Base-by-base conservation (phyloP, 2,888 invertebrate genomes). In the Disparrhopalites patrizii region DNA sequence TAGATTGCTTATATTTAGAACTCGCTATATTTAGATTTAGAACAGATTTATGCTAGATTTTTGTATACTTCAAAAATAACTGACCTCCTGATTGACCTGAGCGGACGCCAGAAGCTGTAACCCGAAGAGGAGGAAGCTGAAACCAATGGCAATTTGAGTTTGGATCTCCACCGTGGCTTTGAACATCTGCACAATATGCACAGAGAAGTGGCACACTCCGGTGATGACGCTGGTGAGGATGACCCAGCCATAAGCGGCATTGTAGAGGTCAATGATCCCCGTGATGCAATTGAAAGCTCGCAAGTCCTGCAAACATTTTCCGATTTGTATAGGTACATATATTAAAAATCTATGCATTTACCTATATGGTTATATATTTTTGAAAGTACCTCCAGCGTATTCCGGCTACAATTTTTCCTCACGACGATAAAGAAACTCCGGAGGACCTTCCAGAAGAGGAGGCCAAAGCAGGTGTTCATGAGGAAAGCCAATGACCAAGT, bases 261-360 rank as follows among this genome's bases (percentile, higher is more conserved):
- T 62, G 62, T 30, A 62, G n/a, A 31, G 13, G 7, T 62, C 62
- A 13, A 62, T 20, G 4, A 62, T 31, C 15, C 36, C 40, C 8
- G 62, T 52, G 27, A 62, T 52, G 2, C 23, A 28, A 18, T 62
- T 62, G 38, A 62, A 62, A 25, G 25, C 38, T 15, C 62, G 31
- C 2, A 62, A 33, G 31, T 62, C 62, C 62, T 62, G 60, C n/a
- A 36, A 36, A 36, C 36, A 36, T 36, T 36, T 36, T 36, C 36
- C 36, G n/a, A n/a, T n/a, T n/a, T n/a, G n/a, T n/a, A n/a, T n/a
- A n/a, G n/a, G n/a, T n/a, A n/a, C n/a, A n/a, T n/a, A n/a, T n/a
- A n/a, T n/a, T n/a, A n/a, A n/a, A n/a, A n/a, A n/a, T n/a, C n/a
- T n/a, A n/a, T n/a, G n/a, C n/a, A n/a, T n/a, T n/a, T n/a, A n/a